Conservation (phyloP, 2,113 vertebrate genomes). For the Amblyornis subalaris region DNA sequence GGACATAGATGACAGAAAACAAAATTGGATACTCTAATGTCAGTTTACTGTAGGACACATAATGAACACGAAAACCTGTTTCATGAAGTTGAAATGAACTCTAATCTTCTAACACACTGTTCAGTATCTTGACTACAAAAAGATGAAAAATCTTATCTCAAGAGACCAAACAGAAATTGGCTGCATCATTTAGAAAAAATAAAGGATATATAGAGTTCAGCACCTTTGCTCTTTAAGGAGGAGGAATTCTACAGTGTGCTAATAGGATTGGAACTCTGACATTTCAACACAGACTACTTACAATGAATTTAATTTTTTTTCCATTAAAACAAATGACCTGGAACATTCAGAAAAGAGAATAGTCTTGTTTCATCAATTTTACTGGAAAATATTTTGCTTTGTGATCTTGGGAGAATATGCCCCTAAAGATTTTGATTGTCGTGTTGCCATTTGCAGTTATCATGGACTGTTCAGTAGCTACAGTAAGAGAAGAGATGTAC, state of each 20-base stretch:
- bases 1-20: not conserved
- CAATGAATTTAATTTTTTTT: constrained; percentile 7
- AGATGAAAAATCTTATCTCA: not conserved
- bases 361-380: not conserved
- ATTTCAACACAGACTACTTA: constrained; percentile 11
- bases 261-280: not conserved
- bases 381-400: constrained; percentile 30
- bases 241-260: not conserved
- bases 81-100: not conserved
- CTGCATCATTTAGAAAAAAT: not conserved
- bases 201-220: not conserved
- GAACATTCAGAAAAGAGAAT: not conserved
- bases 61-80: not conserved
- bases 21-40: not conserved
- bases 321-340: constrained; percentile 26
- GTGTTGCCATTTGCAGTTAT: not conserved
- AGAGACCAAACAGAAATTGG: not conserved
- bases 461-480: not conserved
- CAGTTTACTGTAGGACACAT: not conserved
- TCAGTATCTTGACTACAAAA: not conserved
- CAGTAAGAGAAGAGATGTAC: not conserved
- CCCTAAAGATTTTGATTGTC: not conserved
- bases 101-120: not conserved
- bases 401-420: not conserved
- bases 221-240: constrained; percentile 25